Evolutionary conservation across 1,140 invertebrate genomes (phyloP), one percentile per base, ranked within the genome.

Genomic region (Drosophila kepulauana): DNA sequence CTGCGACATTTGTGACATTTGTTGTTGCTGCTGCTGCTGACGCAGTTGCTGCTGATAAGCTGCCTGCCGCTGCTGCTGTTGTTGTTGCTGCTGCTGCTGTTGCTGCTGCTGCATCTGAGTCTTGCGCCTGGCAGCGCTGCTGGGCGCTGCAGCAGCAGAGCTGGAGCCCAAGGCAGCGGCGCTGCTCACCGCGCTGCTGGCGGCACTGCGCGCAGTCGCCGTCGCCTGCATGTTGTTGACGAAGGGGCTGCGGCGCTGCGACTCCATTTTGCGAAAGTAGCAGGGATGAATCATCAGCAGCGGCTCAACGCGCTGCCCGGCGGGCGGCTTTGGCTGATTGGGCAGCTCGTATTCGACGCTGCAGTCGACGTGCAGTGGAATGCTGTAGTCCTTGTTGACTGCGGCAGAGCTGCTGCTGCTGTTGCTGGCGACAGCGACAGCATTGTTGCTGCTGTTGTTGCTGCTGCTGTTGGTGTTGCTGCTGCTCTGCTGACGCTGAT

Each of bases 281-380:
- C 96, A 97, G n/a, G 96, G 96, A 93, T 97, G 96, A 91, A 97
- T 97, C 96, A 97, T 97, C 57, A 97, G 94, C 78, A 97, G 93
- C 20, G 96, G 96, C 89, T 96, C 96, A 77, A 95, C 94, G 64
- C 95, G 94, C 71, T 95, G 95, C 30, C 96, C 96, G 77, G 95
- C 95, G 70, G 96, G 96, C 66, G 96, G 96, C 91, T 96, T 96
- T 33, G 96, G 96, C 92, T 96, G 95, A 84, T 96, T 96, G 64
- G 96, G 96, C 82, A 97, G 93, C 93, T 97, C 96, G 94, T 97
- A 97, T 93, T 97, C 96, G 66, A 97, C 96, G 93, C 96, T 97
- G 93, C 96, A 97, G 92, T 97, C 96, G 75, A 97, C 96, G 93
- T 96, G 96, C 89, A 97, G 93, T 70, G 96, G 96, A 88, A 95